phyloP scores from a whole-genome alignment of 2,888 invertebrate genomes.

The Hypolimnas misippus region DNA sequence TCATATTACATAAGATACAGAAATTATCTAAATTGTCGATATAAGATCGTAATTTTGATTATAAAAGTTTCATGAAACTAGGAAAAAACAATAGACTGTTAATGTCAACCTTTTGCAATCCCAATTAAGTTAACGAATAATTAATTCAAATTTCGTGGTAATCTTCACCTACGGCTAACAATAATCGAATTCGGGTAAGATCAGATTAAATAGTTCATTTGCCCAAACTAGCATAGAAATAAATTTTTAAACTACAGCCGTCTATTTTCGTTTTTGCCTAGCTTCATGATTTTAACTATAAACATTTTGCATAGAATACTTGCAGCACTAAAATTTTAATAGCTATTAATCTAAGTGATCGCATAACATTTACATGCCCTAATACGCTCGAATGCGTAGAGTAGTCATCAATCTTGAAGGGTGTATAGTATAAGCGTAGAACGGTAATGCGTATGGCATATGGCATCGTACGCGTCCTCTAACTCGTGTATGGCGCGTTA shows the following conservation, averaged over 20 bases:
- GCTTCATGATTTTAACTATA: background rate
- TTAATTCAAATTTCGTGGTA: background rate
- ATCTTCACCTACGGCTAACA: background rate
- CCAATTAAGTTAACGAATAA: slow-evolving; percentile 39
- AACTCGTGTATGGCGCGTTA: slow-evolving; percentile 56
- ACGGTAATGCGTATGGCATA: slow-evolving; percentile 78
- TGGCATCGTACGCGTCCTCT: slow-evolving; percentile 64
- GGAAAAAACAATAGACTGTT: slow-evolving; percentile 56
- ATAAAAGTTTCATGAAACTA: background rate
- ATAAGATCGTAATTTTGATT: too few relatives aligned
- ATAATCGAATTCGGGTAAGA: too few relatives aligned
- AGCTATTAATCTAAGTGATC: slow-evolving; percentile 77
- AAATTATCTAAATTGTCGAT: too few relatives aligned
- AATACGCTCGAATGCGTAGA: slow-evolving; percentile 75
- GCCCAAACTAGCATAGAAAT: too few relatives aligned
- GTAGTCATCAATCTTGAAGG: slow-evolving; percentile 80
- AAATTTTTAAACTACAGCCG: too few relatives aligned
- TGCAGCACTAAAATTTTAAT: slow-evolving; percentile 57
- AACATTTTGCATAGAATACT: slow-evolving; percentile 7
- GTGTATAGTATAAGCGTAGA: slow-evolving; percentile 55
- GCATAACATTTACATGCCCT: slow-evolving; percentile 82
- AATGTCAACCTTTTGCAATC: slow-evolving; percentile 55
- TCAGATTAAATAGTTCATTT: too few relatives aligned
- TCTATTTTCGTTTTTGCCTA: too few relatives aligned
- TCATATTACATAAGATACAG: too few relatives aligned